Evolutionary conservation across 2,888 invertebrate species (phyloP).

Genomic region (Drosophila antonietae): DNA sequence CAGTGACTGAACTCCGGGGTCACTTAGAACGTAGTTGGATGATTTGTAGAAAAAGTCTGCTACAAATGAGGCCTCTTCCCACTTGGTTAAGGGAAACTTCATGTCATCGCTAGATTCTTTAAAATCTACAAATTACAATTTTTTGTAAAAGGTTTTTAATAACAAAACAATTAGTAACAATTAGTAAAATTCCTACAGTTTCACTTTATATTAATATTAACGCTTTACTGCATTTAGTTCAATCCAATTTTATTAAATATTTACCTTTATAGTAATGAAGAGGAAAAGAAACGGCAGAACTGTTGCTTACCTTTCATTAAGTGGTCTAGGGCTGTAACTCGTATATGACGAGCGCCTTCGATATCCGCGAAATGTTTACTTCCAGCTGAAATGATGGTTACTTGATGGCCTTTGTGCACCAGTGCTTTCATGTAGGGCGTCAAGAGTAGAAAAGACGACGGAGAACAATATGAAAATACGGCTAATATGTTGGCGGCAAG

Average conservation of each 20-base stretch:
- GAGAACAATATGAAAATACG: conserved; percentile 59
- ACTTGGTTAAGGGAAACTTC: conserved; percentile 22
- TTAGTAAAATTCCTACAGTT: too few relatives aligned
- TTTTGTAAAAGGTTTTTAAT: too few relatives aligned
- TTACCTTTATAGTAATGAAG: too few relatives aligned
- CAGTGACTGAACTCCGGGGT: conserved; percentile 43
- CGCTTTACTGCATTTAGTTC: too few relatives aligned
- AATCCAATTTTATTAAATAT: too few relatives aligned
- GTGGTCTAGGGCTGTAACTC: conserved; percentile 31
- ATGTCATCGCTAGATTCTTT: not conserved
- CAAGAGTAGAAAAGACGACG: conserved; percentile 68
- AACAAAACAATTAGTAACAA: too few relatives aligned
- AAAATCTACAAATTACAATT: conserved; percentile 23
- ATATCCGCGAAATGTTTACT: conserved; percentile 25
- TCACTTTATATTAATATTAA: too few relatives aligned
- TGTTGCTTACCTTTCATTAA: conserved; percentile 33
- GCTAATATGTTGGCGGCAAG: conserved; percentile 59
- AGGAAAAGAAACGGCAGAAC: too few relatives aligned
- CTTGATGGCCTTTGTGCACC: conserved; percentile 45
- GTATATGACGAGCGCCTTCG: conserved; percentile 57
- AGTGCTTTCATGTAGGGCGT: conserved; percentile 52
- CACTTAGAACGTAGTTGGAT: conserved; percentile 38
- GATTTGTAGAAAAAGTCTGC: conserved; percentile 35
- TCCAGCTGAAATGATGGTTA: conserved; percentile 59
- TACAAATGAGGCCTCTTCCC: conserved; percentile 46